Evolutionary conservation across 2,888 invertebrate genomes (phyloP).

Genomic region (Argynnis bischoffii): DNA sequence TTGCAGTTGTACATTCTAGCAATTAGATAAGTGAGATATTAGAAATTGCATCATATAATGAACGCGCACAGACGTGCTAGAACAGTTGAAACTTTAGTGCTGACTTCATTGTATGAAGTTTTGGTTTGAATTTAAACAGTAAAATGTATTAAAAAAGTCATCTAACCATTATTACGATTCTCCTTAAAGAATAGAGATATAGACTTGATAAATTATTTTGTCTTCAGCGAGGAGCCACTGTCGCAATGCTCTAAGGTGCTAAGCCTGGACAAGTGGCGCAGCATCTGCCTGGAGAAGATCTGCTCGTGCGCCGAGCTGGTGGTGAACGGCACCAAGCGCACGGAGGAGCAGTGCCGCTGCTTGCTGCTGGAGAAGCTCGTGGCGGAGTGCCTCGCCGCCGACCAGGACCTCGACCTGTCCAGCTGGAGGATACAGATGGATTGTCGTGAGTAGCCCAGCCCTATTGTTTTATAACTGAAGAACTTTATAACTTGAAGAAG

Average conservation of each 20-base stretch:
- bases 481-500: too few relatives aligned
- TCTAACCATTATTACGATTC: too few relatives aligned
- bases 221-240: slow-evolving; percentile 84
- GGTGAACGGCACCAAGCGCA: slow-evolving; percentile 64
- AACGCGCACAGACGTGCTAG: too few relatives aligned
- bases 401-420: slow-evolving; percentile 84
- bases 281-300: slow-evolving; percentile 88
- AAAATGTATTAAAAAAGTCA: too few relatives aligned
- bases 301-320: slow-evolving; percentile 86
- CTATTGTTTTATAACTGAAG: background rate
- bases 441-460: slow-evolving; percentile 82
- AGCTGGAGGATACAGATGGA: slow-evolving; percentile 87
- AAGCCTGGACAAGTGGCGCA: slow-evolving; percentile 86
- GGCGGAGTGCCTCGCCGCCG: slow-evolving; percentile 86
- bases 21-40: too few relatives aligned
- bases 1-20: too few relatives aligned
- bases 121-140: too few relatives aligned
- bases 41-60: too few relatives aligned
- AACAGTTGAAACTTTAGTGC: too few relatives aligned
- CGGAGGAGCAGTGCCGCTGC: slow-evolving; percentile 84
- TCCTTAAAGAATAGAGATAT: too few relatives aligned
- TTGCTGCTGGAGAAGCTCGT: slow-evolving; percentile 86
- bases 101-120: too few relatives aligned
- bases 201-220: background rate
- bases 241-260: slow-evolving; percentile 84